Base-by-base conservation (phyloP, 2,113 vertebrate genomes). In the Petaurus breviceps region DNA sequence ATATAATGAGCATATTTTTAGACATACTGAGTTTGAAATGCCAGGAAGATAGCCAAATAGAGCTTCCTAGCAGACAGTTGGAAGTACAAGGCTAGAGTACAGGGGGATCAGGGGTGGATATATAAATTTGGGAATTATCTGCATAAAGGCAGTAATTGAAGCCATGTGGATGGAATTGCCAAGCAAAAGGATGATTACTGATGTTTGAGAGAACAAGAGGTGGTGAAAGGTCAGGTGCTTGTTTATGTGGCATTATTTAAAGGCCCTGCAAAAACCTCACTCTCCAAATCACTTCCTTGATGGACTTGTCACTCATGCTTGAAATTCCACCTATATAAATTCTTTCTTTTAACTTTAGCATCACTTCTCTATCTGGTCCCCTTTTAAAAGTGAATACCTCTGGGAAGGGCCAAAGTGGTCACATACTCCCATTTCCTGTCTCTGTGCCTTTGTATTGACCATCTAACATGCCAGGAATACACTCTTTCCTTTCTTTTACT, bases 321-420 rank as follows among this genome's bases (percentile, higher is more conserved):
- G 3, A 90, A 68, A 52, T 50, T 43, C 11, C 26, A 28, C 19
- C 46, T 90, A 25, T 8, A 52, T 51, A 77, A 37, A 96, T 46
- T 8, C 24, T 53, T 84, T 61, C 14, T 22, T 97, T 94, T 96
- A 94, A 50, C 49, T 93, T 92, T 52, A 91, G 26, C 22, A 93
- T 96, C 61, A 84, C 28, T 93, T 68, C 5, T 51, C 61, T 49
- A 14, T 54, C 5, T 24, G 53, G 46, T 96, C 95, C 92, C 77
- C 49, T 93, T 96, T 97, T 91, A 92, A 90, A 96, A 94, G 61
- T 52, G 51, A 52, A 25, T 94, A 55, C 19, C 24, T 8, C 28
- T 90, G 14, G 26, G 90, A 95, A 43, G 26, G 14, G 61, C 31
- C 14, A 77, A 77, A n/a, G 4, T n/a, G 14, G 61, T 77, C 16